phyloP scores from a whole-genome alignment of 2,888 invertebrate genomes.

The Oscheius sp. region DNA sequence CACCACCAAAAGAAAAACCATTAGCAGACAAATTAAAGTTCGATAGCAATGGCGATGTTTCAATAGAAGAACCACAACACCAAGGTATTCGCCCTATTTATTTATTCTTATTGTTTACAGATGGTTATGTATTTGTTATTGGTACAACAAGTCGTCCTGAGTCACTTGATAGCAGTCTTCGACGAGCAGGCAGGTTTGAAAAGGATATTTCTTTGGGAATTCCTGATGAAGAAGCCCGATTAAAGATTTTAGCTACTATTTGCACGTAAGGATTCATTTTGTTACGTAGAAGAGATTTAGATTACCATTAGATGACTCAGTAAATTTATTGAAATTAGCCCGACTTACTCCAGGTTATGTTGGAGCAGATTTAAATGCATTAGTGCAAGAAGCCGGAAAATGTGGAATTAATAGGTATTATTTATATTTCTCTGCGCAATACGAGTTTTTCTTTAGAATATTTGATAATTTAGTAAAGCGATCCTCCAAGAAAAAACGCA shows the following conservation, averaged over 20 bases:
- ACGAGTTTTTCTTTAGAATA: conserved; percentile 38
- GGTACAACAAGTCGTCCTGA: conserved; percentile 97
- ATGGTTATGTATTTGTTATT: conserved; percentile 78
- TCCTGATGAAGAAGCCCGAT: conserved; percentile 85
- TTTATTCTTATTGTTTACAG: background rate
- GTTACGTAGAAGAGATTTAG: conserved; percentile 60
- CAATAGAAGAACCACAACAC: conserved; percentile 33
- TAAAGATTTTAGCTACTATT: conserved; percentile 65
- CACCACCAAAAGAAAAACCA: conserved; percentile 51
- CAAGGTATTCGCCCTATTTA: background rate
- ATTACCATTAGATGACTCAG: conserved; percentile 80
- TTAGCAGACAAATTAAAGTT: conserved; percentile 53
- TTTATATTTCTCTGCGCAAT: background rate
- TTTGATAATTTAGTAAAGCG: conserved; percentile 60
- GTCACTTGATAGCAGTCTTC: conserved; percentile 88
- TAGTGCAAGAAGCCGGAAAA: conserved; percentile 87
- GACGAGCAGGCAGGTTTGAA: conserved; percentile 75
- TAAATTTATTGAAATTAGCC: conserved; percentile 83
- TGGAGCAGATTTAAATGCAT: conserved; percentile 80
- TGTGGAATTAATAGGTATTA: conserved; percentile 83
- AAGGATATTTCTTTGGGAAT: conserved; percentile 86
- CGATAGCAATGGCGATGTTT: conserved; percentile 55
- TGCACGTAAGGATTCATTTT: conserved; percentile 52
- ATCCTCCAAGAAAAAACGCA: conserved; percentile 45
- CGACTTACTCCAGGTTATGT: conserved; percentile 93